Evolutionary conservation across 2,888 invertebrate species (phyloP).

Genomic region (Ormyrus rosae): DNA sequence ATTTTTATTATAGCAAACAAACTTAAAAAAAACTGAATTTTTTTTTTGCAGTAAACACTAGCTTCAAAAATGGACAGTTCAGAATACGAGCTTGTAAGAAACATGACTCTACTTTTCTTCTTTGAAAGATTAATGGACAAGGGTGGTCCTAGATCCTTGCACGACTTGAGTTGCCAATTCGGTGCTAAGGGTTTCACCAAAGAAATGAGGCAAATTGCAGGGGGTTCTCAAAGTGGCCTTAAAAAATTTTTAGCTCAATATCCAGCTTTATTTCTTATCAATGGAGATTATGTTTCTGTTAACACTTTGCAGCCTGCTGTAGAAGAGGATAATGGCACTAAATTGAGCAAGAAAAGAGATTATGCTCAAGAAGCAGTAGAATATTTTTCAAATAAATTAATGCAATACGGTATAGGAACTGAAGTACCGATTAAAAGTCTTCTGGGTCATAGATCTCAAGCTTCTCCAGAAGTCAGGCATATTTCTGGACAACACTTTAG

Average conservation of each 20-base stretch:
- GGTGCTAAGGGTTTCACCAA: constrained; percentile 99
- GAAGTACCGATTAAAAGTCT: constrained; percentile 98
- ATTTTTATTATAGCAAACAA: too few species aligned
- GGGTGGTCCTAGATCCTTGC: constrained; percentile 95
- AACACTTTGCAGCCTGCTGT: constrained; percentile 85
- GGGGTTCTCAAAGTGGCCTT: constrained; percentile 96
- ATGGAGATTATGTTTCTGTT: constrained; percentile 93
- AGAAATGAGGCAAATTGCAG: constrained; percentile 97
- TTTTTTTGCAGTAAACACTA: constrained; percentile 4
- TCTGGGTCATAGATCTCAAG: constrained; percentile 96
- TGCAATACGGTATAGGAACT: constrained; percentile 95
- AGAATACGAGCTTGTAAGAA: constrained; percentile 95
- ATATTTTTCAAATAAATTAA: constrained; percentile 96
- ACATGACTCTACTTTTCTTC: constrained; percentile 98
- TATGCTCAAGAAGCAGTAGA: constrained; percentile 98
- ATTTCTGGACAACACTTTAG: constrained; percentile 96
- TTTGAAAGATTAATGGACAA: constrained; percentile 98
- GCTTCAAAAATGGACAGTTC: constrained; percentile 86
- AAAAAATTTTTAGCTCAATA: constrained; percentile 98
- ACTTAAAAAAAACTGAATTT: too few species aligned
- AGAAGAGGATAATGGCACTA: constrained; percentile 78
- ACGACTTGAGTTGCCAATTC: constrained; percentile 99
- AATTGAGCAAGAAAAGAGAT: constrained; percentile 84
- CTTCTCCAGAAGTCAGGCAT: constrained; percentile 97
- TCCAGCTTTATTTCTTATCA: constrained; percentile 96